Base-by-base conservation (phyloP, 92 coral and sea anemone species). In the Umimayanthus kanabou region DNA sequence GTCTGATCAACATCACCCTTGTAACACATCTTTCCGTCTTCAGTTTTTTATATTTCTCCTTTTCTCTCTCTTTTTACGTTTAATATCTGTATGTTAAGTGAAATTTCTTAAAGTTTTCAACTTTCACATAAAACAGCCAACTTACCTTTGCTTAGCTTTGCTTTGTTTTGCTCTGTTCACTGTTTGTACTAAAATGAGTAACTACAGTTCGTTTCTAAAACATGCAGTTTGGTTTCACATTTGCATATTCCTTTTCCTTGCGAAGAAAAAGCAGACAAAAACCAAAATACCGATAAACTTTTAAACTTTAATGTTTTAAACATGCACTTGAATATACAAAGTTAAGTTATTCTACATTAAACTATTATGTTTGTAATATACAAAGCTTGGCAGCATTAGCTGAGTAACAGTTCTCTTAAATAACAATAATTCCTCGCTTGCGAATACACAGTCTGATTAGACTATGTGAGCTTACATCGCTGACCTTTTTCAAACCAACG, bases 291-390 rank as follows among this genome's bases (percentile, higher is more conserved):
- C 22, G 39, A 72, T 9, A 33, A 42, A 72, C 40, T 72, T 2
- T n/a, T 45, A 28, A 14, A 25, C 23, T 50, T 78, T 45, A 45
- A 78, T 78, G 22, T 20, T 28, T 45, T 43, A 45, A 47, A 23
- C 82, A 78, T 49, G 82, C 65, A 78, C 30, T 47, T 78, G 30
- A 76, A 78, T 49, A n/a, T 78, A 78, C 82, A 78, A 78, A 78
- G 82, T 58, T 53, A 78, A 45, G 9, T 75, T 75, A 75, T 26
- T 78, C 65, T 78, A 45, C 82, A 16, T n/a, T 43, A 29, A 45
- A 2, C 37, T 33, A 33, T 33, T 33, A 33, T 78, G 15, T 14
- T 78, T 78, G 82, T 78, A 78, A 78, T 78, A 78, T 78, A 78
- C 82, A 78, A 78, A 45, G 64, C n/a, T 45, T 23, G 82, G 57